Percentiles rank a stretch among this genome's conserved stretches.
Evolutionary conservation across 2,797 vertebrate genomes (phyloP).

Genomic region (Sarcoramphus papa): DNA sequence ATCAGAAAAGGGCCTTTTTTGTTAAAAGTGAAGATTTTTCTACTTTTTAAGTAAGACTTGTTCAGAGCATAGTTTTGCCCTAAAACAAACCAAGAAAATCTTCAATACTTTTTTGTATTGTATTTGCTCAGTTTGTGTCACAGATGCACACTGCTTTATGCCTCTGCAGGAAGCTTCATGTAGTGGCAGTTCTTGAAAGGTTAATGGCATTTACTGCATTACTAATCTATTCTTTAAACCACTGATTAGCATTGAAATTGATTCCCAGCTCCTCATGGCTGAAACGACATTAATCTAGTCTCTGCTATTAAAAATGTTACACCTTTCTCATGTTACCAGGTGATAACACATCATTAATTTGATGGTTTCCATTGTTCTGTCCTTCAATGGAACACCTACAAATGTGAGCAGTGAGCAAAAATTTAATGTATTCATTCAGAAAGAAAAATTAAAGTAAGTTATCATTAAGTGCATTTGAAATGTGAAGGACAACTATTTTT

Average conservation of each 20-base stretch:
- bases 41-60: neutral
- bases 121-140: neutral
- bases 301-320: slow-evolving; percentile 65
- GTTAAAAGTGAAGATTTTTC: neutral
- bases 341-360: slow-evolving; percentile 68
- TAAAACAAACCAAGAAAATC: neutral
- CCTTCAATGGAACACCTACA: slow-evolving; percentile 20
- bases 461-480: slow-evolving; percentile 5
- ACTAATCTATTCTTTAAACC: slow-evolving; percentile 70
- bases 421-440: neutral
- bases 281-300: slow-evolving; percentile 70
- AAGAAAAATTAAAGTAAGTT: neutral
- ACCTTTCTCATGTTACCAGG: slow-evolving; percentile 61
- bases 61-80: neutral
- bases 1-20: neutral
- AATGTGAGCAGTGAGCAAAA: slow-evolving; percentile 14
- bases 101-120: neutral
- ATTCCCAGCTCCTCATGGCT: slow-evolving; percentile 64
- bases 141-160: slow-evolving; percentile 4
- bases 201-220: slow-evolving; percentile 62
- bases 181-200: slow-evolving; percentile 53
- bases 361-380: slow-evolving; percentile 45
- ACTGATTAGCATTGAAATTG: slow-evolving; percentile 76
- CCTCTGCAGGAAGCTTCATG: slow-evolving; percentile 34
- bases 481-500: neutral